Percentiles rank a stretch among this genome's conserved stretches.
Conservation (phyloP, 2,888 invertebrate species). For the Sphinx pinastri region DNA sequence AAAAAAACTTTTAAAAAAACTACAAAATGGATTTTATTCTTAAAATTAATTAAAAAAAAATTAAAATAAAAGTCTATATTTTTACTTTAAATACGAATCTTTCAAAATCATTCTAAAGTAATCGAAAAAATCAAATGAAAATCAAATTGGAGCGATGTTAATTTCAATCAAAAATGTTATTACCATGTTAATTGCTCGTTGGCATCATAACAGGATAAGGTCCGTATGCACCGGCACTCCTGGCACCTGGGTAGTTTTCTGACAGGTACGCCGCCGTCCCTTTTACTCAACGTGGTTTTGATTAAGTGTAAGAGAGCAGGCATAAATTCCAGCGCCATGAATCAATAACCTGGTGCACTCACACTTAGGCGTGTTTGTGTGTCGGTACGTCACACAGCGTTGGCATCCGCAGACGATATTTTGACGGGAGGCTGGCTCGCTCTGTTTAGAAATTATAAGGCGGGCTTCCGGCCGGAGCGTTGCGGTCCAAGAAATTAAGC, state of each 20-base stretch:
- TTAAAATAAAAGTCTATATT: neutral
- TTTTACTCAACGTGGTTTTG: constrained; percentile 69
- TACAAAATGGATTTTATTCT: too few species aligned
- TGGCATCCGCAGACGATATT: constrained; percentile 71
- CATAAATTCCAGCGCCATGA: constrained; percentile 77
- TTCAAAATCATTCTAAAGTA: neutral
- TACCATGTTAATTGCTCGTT: constrained; percentile 51
- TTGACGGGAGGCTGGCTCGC: constrained; percentile 70
- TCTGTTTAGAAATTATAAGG: constrained; percentile 70
- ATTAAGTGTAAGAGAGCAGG: constrained; percentile 77
- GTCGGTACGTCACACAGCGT: constrained; percentile 65
- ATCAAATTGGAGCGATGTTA: neutral
- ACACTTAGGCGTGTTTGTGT: constrained; percentile 59
- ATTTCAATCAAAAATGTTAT: constrained; percentile 26
- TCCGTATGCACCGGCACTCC: constrained; percentile 61
- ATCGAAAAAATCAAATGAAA: neutral
- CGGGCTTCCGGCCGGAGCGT: constrained; percentile 26
- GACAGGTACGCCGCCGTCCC: constrained; percentile 65
- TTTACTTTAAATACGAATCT: neutral
- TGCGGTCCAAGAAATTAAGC: constrained; percentile 24
- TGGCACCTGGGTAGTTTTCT: constrained; percentile 66
- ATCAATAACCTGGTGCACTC: constrained; percentile 79
- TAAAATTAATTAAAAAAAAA: neutral
- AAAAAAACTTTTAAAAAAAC: too few species aligned
- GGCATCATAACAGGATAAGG: constrained; percentile 57